Base-by-base conservation (phyloP, 2,888 invertebrate genomes). In the Rhagonycha lutea region DNA sequence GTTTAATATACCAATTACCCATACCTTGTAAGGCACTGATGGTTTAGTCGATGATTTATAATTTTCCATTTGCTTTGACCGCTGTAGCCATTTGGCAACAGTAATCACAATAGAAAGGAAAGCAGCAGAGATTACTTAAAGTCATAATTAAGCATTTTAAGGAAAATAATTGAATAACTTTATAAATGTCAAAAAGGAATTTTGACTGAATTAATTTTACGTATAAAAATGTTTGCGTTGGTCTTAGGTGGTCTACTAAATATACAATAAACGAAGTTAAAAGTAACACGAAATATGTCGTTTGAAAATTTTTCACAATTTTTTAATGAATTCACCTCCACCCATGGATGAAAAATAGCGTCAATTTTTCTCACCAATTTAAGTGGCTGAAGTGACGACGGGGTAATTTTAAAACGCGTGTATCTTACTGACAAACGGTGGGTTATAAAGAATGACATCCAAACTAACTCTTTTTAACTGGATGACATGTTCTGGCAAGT, bases 301-400 rank as follows among this genome's bases (percentile, higher is more conserved):
- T 28, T 14, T 14, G 14, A 14, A 68, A 28, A 24, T 14, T 32
- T 18, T 29, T 14, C 14, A 14, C 68, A 10, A 68, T 24, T 24
- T 65, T 65, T 65, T 65, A 65, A 65, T 65, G 24, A 73, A 68
- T 62, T 68, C 63, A 32, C 24, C 72, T 69, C 73, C 73, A 69
- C 68, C 73, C 63, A 47, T 23, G 63, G n/a, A 85, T 86, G 84
- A 86, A 84, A 85, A 85, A 86, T 85, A 81, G 82, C 83, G 79
- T 80, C 82, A 82, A 86, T 85, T 85, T 85, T 83, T 86, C 85
- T 81, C 81, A 80, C 81, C 80, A 83, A 84, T 85, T 84, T 84
- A 84, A 84, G 84, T 83, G 82, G 82, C 69, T 63, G 47, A 69
- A 72, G 76, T 68, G 78, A 74, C 72, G 76, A 78, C 72, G 68